Evolutionary conservation across 2,113 vertebrate genomes (phyloP), one percentile per base, ranked within the genome.

Genomic region (Sterna hirundo): DNA sequence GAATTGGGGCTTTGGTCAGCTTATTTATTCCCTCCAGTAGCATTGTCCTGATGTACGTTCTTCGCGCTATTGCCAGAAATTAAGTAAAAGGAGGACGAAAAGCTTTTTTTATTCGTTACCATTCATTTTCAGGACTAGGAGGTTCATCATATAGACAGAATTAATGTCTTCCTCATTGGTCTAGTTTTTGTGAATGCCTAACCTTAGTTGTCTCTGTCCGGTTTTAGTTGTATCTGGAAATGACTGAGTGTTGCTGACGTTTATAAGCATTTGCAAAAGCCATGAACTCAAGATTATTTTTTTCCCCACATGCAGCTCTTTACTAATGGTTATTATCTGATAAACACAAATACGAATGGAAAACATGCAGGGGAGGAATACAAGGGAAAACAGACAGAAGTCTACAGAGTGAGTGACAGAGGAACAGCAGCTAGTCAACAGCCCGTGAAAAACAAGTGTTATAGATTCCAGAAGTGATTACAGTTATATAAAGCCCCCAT

Each of bases 381-480:
- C 10, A 68, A 40, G 52, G 52, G 47, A 72, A 94, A 86, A 47
- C 20, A 52, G 46, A 44, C 36, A 74, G 6, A 86, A 58, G n/a
- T 38, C 47, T 54, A 36, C 38, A 75, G 21, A 61, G 34, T 46
- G 29, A 83, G 23, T 51, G 52, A 60, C 89, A 78, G 49, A 88
- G 64, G 29, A 76, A 11, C 77, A 91, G 75, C 89, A 91, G 13
- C 87, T 87, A 96, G 88, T 96, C 93, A 97, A 49, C 42, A 82
- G 58, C 51, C 44, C 85, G 29, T 84, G 65, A 66, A 81, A 92
- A 91, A 93, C 66, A 90, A 94, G 83, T 27, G 10, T 69, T 90
- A 49, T 60, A 95, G 90, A 94, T 97, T 96, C 86, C 91, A 96
- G 87, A 84, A 27, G 18, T 62, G 65, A 96, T 93, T 93, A 94